Base-by-base conservation (phyloP, 2,888 invertebrate species). In the Melinaea marsaeus region DNA sequence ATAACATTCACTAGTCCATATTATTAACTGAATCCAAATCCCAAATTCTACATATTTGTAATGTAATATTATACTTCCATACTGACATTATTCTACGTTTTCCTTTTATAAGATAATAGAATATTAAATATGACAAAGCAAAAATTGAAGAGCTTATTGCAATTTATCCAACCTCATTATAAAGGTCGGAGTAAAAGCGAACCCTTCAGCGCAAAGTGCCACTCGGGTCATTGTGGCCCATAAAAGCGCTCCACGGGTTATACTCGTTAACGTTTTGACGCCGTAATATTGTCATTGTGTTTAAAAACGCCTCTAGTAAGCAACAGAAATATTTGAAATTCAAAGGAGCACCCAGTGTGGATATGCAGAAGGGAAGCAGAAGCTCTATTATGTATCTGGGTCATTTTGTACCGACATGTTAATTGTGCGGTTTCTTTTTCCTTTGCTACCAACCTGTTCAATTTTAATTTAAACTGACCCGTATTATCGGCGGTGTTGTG, bases 81-180 rank as follows among this genome's bases (percentile, higher is more conserved):
- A 45, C 7, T 37, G n/a, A 6, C 48, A 42, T 42, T 48, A 37
- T 9, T 7, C 33, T 3, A 4, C 7, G 5, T 34, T 54, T 61
- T 34, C 55, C 48, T 56, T 33, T 55, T 55, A 47, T 55, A n/a
- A 60, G 55, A 60, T 60, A 55, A n/a, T 33, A 5, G 32, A 54
- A 62, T 59, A 59, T 48, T 58, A 58, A 65, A 64, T 65, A 69
- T 63, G 61, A 67, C 63, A 63, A 60, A 58, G 65, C 67, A 64
- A 69, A 63, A 66, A 65, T 64, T 61, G 42, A 61, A 64, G 64
- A 62, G 69, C 65, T 67, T 67, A 67, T 67, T 66, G 63, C 70
- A 65, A 69, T 67, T 69, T 70, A 67, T 69, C 64, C 67, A 60
- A 65, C 64, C 70, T 70, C 70, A 70, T 70, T 70, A 70, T 65